Base-by-base conservation (phyloP, 2,797 vertebrate genomes). In the Catostomus latipinnis region DNA sequence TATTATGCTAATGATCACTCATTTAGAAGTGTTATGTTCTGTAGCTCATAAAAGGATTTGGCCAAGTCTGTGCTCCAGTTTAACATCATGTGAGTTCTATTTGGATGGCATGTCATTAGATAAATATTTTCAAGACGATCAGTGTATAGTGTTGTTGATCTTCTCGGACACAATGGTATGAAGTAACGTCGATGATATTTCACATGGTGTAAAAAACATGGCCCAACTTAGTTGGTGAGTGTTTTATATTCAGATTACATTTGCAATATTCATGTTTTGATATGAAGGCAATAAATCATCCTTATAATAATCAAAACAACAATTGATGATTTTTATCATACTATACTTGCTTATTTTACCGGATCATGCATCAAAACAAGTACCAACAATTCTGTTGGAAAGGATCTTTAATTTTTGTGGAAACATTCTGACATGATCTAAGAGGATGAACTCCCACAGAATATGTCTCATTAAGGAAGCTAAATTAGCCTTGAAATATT, bases 1-100 rank as follows among this genome's bases (percentile, higher is more conserved):
- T 86, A 92, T 93, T 92, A 92, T 92, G 91, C 90, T 91, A 92
- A 93, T 93, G 89, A 89, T 81, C 86, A 66, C 86, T 92, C 87
- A 90, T 93, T 92, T 91, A 81, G 84, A 86, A 86, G 85, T 86
- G 83, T 83, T 83, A 84, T 88, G 83, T 86, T 57, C 61, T 72
- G 46, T 49, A 84, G 83, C 34, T 82, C 81, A 66, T 73, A 87
- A 75, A 84, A 88, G 85, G 84, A 89, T 89, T 87, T 90, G 87
- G 84, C 84, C 43, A 62, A 88, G 74, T 34, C 34, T 61, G 82
- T 85, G 88, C 60, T 61, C 69, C 67, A 5, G 76, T 82, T 48
- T 76, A 86, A 81, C 80, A 85, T 82, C 74, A 86, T 78, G 76
- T 84, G 86, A 85, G 66, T 76, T 83, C 83, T 89, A 89, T 85